Base-by-base conservation (phyloP, 2,113 vertebrate genomes). In the Lampris megalopsis region DNA sequence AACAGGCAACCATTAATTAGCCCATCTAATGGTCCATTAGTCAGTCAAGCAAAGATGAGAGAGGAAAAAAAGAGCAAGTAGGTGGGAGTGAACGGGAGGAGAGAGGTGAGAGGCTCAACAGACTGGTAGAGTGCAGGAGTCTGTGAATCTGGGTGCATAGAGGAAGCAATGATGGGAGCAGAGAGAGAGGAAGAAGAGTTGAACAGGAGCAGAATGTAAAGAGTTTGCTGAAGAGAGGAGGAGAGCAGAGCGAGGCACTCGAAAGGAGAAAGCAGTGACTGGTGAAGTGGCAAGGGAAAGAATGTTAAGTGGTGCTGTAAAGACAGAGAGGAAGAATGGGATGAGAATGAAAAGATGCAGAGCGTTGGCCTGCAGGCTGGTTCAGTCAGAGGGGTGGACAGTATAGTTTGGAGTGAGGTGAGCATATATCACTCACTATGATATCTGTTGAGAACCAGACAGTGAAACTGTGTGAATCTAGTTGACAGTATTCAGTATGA, bases 21-120 rank as follows among this genome's bases (percentile, higher is more conserved):
- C 86, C 86, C 89, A 92, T 93, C 91, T 91, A 89, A 91, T 87
- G 91, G 86, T 93, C 92, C 81, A 90, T 93, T 93, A 91, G 90
- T 78, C 80, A 71, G 83, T 64, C 59, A 83, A 10, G 65, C 66
- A 74, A 90, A 87, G 85, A 78, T 63, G 85, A 74, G 83, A 35
- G 82, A 89, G 88, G 88, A 88, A 80, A 58, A 48, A 41, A 69
- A 59, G 57, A 64, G 64, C 13, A 38, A 13, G 6, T 6, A 50
- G 61, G 61, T 41, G 62, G 8, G 69, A 50, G 59, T 64, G 83
- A 65, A 81, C 77, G 78, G 69, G 35, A 36, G 11, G 53, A 6
- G n/a, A 40, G 43, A 42, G 70, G 56, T 67, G 78, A 78, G 83
- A 56, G 50, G 68, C 63, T 57, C 69, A 84, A 81, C 79, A 81